phyloP scores from a whole-genome alignment of 2,797 vertebrate genomes.

The Epinephelus malabaricus region DNA sequence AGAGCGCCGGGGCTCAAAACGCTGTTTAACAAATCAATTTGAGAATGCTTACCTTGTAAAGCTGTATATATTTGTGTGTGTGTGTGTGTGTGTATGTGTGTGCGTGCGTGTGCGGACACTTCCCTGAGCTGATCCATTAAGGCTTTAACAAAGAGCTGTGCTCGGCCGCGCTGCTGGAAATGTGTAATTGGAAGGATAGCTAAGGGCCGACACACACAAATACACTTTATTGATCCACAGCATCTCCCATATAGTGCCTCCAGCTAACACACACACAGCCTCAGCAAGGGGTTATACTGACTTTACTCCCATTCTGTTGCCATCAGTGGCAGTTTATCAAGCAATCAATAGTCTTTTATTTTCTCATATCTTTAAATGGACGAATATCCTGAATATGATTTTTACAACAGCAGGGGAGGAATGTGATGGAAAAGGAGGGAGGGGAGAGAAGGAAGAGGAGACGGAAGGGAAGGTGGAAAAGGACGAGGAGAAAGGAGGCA shows the following conservation, averaged over 20 bases:
- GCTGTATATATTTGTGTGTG: constrained; percentile 77
- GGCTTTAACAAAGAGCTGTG: constrained; percentile 87
- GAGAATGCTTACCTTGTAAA: constrained; percentile 91
- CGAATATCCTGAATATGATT: constrained; percentile 84
- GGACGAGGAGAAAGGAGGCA: not conserved
- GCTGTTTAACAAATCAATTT: constrained; percentile 93
- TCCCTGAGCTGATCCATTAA: constrained; percentile 89
- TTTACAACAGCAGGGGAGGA: constrained; percentile 77
- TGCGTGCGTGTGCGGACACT: constrained; percentile 67
- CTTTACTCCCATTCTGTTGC: constrained; percentile 70
- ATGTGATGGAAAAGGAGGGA: constrained; percentile 65
- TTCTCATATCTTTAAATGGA: constrained; percentile 84
- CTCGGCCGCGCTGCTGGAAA: constrained; percentile 86
- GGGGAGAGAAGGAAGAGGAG: not conserved
- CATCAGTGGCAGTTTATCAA: constrained; percentile 79
- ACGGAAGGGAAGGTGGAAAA: not conserved
- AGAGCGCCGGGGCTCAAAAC: constrained; percentile 87
- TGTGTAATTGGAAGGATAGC: constrained; percentile 90
- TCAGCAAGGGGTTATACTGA: constrained; percentile 69
- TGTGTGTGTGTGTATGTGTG: constrained; percentile 57
- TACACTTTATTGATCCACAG: constrained; percentile 85
- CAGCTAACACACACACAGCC: constrained; percentile 65
- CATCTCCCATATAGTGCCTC: constrained; percentile 73
- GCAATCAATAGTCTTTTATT: constrained; percentile 83
- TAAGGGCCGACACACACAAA: constrained; percentile 86